Base-by-base conservation (phyloP, 2,797 vertebrate species). In the Ctenosaura bakeri region DNA sequence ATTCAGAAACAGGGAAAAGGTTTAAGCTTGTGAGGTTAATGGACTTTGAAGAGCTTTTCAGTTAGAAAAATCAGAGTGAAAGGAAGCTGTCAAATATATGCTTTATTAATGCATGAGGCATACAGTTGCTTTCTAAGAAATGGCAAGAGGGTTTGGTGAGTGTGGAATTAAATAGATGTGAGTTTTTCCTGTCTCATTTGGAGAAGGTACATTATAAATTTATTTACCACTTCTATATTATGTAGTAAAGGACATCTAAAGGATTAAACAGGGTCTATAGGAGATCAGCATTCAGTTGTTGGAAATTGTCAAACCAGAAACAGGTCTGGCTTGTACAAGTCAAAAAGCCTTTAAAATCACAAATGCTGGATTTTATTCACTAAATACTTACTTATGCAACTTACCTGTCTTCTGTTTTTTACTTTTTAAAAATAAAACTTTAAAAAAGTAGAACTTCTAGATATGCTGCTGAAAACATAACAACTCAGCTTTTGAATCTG, bases 61-160 rank as follows among this genome's bases (percentile, higher is more conserved):
- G 35, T 78, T n/a, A 84, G 32, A 89, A 84, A 69, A 74, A 84
- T 54, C 42, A 64, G 29, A 50, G 52, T 62, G 38, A 77, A 77
- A 56, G 12, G 32, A 83, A 59, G 54, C 50, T 83, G 79, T 64
- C 32, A 84, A 64, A 84, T 46, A 54, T 32, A 18, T 59, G 10
- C 35, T 73, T 13, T 82, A 32, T 29, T 62, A n/a, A 76, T 64
- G 22, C 38, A 50, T 64, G 38, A 77, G 13, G 29, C 54, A 14
- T 81, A 38, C 32, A 71, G 9, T n/a, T 38, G 35, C 22, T 59
- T 42, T 76, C 35, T 76, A 38, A 74, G 64, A 86, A 76, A 86
- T 38, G 12, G 0, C 71, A 76, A 52, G n/a, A 76, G 52, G 52
- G 12, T n/a, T 74, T 86, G 29, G 64, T 73, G 32, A 32, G 6